Conservation (phyloP, 2,797 vertebrate species). For the Apodemus agrarius region DNA sequence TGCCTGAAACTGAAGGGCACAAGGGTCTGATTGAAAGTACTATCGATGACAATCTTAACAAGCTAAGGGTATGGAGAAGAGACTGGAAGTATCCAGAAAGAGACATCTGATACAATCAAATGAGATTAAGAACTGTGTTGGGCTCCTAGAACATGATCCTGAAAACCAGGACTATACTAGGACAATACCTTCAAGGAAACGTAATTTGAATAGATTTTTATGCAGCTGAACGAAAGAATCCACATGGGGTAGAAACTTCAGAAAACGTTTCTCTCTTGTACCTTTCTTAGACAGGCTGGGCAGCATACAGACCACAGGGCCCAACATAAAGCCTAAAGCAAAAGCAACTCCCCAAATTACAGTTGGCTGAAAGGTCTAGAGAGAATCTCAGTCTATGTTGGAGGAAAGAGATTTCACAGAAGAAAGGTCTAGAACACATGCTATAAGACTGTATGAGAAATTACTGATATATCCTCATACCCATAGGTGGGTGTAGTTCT, state of each 20-base stretch:
- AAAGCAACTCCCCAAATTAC: background rate
- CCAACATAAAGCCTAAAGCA: background rate
- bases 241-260: background rate
- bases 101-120: background rate
- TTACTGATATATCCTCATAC: background rate
- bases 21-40: background rate
- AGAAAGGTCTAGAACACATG: background rate
- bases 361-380: background rate
- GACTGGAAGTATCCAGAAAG: background rate
- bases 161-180: background rate
- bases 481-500: background rate
- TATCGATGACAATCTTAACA: background rate
- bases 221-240: background rate
- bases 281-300: background rate
- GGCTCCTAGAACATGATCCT: constrained; percentile 32
- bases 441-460: background rate
- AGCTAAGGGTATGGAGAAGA: background rate
- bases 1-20: background rate
- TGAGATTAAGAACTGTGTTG: background rate
- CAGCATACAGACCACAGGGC: background rate
- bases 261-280: background rate
- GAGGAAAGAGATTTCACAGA: background rate
- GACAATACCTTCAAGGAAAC: constrained; percentile 8
- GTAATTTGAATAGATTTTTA: background rate
- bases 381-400: background rate